These are phyloP conservation scores for Sanderia malayensis DNA, from an alignment of 30 jellyfish, hydroid and myxozoan species.

Conservation along the genomic window DNA sequence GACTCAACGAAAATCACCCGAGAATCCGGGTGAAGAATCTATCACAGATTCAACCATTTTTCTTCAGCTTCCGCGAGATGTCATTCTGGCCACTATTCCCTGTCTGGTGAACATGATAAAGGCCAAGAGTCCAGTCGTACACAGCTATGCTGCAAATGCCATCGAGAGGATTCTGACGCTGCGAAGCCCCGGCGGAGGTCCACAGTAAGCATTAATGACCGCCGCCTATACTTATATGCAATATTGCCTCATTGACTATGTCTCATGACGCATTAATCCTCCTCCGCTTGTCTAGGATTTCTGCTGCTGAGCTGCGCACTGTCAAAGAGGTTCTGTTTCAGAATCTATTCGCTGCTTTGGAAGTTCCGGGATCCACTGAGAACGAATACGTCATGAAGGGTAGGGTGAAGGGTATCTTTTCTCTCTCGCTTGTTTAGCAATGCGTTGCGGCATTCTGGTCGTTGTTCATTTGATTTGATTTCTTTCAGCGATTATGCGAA, in stretches of 20 bases:
- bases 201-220: slow-evolving; percentile 44
- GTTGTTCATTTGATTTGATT: not conserved
- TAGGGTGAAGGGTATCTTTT: no score
- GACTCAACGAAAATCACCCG: not conserved
- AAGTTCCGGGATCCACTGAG: slow-evolving; percentile 76
- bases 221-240: no score
- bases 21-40: no score
- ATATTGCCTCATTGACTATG: no score
- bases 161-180: slow-evolving; percentile 69
- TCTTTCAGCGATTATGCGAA: slow-evolving; percentile 86
- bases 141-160: slow-evolving; percentile 90
- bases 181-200: slow-evolving; percentile 73
- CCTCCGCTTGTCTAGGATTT: slow-evolving; percentile 50
- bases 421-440: not conserved
- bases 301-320: slow-evolving; percentile 75
- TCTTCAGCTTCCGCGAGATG: slow-evolving; percentile 81
- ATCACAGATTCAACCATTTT: no score
- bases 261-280: not conserved
- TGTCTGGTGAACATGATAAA: slow-evolving; percentile 49
- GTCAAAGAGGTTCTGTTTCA: slow-evolving; percentile 53
- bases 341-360: slow-evolving; percentile 68
- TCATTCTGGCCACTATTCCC: slow-evolving; percentile 53
- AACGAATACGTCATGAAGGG: slow-evolving; percentile 95
- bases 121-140: slow-evolving; percentile 90
- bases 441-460: not conserved